phyloP scores from a whole-genome alignment of 2,888 invertebrate species.

The Drosophila neotestacea region DNA sequence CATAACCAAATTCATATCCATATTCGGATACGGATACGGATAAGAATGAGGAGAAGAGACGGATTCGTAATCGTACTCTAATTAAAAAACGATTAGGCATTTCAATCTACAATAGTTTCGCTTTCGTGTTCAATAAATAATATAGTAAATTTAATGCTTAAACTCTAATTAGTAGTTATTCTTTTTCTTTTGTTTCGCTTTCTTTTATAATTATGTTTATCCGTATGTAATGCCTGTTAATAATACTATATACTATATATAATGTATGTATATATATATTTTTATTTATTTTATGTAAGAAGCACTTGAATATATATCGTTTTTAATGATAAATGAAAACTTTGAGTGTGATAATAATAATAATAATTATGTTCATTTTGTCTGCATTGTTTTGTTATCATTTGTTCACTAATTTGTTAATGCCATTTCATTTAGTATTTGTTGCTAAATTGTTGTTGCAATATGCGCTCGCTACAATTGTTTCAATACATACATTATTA shows the following conservation, averaged over 20 bases:
- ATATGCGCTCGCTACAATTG: conserved; percentile 64
- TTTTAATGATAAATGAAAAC: conserved; percentile 82
- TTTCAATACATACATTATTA: conserved; percentile 42
- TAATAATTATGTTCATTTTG: conserved; percentile 25
- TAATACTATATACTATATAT: conserved; percentile 65
- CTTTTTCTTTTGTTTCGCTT: conserved; percentile 5
- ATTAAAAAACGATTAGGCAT: conserved; percentile 60
- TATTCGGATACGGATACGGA: conserved; percentile 9
- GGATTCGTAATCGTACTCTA: conserved; percentile 35
- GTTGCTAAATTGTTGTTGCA: conserved; percentile 55
- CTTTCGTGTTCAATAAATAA: conserved; percentile 60
- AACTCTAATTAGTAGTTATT: conserved; percentile 67
- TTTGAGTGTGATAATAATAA: conserved; percentile 55
- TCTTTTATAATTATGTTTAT: conserved; percentile 21
- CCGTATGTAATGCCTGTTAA: conserved; percentile 54
- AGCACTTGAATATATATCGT: conserved; percentile 85
- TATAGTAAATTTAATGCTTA: conserved; percentile 70
- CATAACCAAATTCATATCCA: neutral
- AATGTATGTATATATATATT: conserved; percentile 58
- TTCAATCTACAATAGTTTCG: conserved; percentile 61
- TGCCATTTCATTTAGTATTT: conserved; percentile 43
- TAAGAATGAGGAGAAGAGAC: neutral
- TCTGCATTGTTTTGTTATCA: conserved; percentile 22
- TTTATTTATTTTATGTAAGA: conserved; percentile 84
- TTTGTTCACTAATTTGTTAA: conserved; percentile 57